Percentiles rank a stretch among this genome's conserved stretches.
Conservation (phyloP, 53 echinoderm and acorn worm genomes). For the Arbacia lixula region DNA sequence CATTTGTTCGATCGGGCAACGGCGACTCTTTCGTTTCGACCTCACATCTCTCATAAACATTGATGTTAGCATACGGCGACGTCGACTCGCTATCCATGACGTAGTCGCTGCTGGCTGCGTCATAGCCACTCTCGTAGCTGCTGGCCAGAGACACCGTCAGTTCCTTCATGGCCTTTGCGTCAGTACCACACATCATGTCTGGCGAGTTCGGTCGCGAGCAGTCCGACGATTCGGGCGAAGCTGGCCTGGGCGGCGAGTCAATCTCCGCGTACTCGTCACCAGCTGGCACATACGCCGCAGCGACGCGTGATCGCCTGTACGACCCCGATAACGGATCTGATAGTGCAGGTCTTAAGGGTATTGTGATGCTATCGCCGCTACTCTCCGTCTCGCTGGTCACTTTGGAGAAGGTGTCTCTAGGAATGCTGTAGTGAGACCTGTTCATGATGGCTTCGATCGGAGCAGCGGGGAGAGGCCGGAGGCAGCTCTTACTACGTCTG, state of each 20-base stretch:
- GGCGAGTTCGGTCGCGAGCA: constrained; percentile 25
- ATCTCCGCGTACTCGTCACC: constrained; percentile 55
- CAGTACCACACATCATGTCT: not conserved
- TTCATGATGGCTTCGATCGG: constrained; percentile 30
- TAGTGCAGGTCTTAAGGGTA: not conserved
- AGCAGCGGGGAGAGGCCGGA: constrained; percentile 37
- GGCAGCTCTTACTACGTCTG: constrained; percentile 28
- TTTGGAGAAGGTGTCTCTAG: constrained; percentile 16
- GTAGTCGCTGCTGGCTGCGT: constrained; percentile 50
- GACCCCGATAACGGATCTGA: not conserved
- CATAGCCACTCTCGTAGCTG: constrained; percentile 51
- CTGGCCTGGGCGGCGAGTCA: constrained; percentile 5
- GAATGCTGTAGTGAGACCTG: constrained; percentile 47
- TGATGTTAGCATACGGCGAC: constrained; percentile 36
- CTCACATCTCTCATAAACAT: not conserved
- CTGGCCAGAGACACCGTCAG: constrained; percentile 21
- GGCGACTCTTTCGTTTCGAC: not conserved
- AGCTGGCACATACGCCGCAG: constrained; percentile 9
- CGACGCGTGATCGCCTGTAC: constrained; percentile 10
- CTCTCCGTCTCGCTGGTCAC: not conserved
- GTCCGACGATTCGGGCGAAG: not conserved
- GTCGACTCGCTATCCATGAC: constrained; percentile 46
- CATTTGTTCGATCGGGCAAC: not conserved
- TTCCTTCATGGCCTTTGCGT: not conserved
- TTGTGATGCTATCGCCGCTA: constrained; percentile 38